Conservation (phyloP, 2,113 vertebrate genomes). For the Platycercus adscitus region DNA sequence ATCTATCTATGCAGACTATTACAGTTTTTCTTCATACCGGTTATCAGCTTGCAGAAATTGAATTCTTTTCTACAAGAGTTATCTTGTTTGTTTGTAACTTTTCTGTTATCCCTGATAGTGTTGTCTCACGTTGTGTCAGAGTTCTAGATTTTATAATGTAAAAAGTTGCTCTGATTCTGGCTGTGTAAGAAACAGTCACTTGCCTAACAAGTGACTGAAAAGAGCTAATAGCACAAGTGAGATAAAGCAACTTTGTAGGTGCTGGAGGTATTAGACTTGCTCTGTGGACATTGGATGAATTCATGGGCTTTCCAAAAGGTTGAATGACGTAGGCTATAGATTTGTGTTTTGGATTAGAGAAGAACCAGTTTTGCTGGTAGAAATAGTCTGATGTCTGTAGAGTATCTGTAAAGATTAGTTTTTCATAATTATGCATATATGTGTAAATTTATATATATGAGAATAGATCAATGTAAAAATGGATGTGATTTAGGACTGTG, state of each 20-base stretch:
- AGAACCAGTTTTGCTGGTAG: not conserved
- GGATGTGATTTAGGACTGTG: not conserved
- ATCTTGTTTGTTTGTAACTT: not conserved
- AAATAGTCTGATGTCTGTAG: not conserved
- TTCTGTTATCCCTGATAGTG: not conserved
- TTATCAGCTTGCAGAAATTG: fast-evolving
- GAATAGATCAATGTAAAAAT: not conserved
- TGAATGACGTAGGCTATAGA: not conserved
- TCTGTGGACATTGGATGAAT: not conserved
- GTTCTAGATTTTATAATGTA: not conserved
- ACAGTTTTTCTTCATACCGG: fast-evolving
- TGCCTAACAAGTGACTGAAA: not conserved
- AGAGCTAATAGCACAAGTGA: not conserved
- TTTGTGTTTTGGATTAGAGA: not conserved
- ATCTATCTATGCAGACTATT: not conserved
- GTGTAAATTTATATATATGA: not conserved
- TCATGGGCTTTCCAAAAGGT: not conserved
- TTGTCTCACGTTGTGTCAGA: not conserved
- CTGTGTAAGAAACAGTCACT: not conserved
- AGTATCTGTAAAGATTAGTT: not conserved
- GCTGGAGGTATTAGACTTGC: not conserved
- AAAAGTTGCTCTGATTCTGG: not conserved
- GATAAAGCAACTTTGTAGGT: not conserved
- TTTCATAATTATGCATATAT: not conserved
- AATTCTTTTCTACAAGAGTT: not conserved